Evolutionary conservation across 1,140 invertebrate genomes (phyloP).

Genomic region (Glossosoma conforme): DNA sequence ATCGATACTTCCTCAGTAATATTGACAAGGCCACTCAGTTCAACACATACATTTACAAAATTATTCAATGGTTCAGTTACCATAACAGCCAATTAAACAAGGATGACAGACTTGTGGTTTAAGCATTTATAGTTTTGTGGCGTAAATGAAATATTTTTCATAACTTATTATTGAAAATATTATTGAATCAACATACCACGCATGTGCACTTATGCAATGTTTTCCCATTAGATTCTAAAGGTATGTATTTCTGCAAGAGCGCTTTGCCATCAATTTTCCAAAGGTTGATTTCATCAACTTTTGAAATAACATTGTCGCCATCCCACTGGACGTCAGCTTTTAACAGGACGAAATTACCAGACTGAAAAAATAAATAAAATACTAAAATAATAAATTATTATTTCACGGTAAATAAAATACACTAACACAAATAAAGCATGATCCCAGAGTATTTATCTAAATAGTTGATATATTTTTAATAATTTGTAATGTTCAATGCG

Average conservation of each 20-base stretch:
- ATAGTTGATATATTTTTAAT: too few species aligned
- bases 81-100: too few species aligned
- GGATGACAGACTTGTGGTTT: too few species aligned
- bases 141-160: too few species aligned
- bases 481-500: not conserved
- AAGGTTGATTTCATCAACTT: constrained; percentile 56
- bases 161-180: constrained; percentile 14
- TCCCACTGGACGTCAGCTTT: constrained; percentile 60
- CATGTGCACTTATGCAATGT: constrained; percentile 70
- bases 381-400: not conserved
- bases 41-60: too few species aligned
- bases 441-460: too few species aligned
- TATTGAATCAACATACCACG: constrained; percentile 67
- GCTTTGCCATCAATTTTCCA: constrained; percentile 80
- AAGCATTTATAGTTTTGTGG: too few species aligned
- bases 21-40: too few species aligned
- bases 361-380: constrained; percentile 45
- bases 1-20: too few species aligned
- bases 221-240: constrained; percentile 64
- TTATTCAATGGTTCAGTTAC: too few species aligned
- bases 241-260: constrained; percentile 70
- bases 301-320: constrained; percentile 48
- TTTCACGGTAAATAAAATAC: too few species aligned
- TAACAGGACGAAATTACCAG: constrained; percentile 63
- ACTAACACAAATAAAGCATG: not conserved